Evolutionary conservation across 2,797 vertebrate genomes (phyloP), one percentile per base, ranked within the genome.

Genomic region (Lagocephalus sceleratus): DNA sequence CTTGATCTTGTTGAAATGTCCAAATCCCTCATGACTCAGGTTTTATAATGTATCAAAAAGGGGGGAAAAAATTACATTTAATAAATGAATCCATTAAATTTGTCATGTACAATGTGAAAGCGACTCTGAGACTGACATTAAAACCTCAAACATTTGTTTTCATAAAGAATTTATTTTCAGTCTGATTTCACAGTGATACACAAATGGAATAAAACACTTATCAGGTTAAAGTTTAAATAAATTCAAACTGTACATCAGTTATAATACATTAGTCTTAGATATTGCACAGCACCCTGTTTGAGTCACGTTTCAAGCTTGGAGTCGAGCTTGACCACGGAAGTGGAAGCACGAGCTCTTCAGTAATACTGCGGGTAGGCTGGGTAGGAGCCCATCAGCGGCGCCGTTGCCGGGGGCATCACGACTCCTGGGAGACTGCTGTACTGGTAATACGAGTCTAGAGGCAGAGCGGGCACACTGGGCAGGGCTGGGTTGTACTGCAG

Each of bases 381-480:
- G 78, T 88, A 91, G 6, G 86, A 47, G 11, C 70, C 66, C 70
- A 87, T 71, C 17, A 84, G 48, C 0, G 64, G 66, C 17, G 75
- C 2, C 0, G 79, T 14, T 20, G 53, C 46, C 0, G 86, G 20
- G 22, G 88, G 69, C 54, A 90, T 43, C 43, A 88, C n/a, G 39
- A 88, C 70, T 5, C 73, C 78, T 0, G 86, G 81, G 8, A 87
- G 71, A 58, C 76, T 56, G 63, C 66, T 50, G 76, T 89, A 90
- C 72, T 85, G 89, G 75, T 89, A 90, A 22, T 87, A 66, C 0
- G 90, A 57, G 57, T 90, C 88, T 71, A 88, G 63, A 41, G 81
- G 63, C 45, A 71, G 57, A 0, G 70, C 0, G 29, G 75, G 5
- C 17, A 67, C 20, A 0, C 40, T 21, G 55, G 47, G 66, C 42